Evolutionary conservation across 2,113 vertebrate species (phyloP).

Genomic region (Saimiri boliviensis): DNA sequence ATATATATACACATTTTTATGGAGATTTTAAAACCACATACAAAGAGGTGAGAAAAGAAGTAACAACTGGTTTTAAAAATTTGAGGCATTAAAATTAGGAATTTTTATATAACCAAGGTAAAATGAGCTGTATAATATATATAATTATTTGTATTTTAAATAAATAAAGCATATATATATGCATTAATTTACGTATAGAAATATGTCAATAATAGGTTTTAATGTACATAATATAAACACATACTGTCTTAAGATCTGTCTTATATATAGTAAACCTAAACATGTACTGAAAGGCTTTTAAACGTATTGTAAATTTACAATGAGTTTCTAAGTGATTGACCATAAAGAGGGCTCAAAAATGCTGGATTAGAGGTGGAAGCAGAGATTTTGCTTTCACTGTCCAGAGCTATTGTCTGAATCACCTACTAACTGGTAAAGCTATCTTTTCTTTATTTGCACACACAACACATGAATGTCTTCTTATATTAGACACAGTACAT

Average conservation of each 20-base stretch:
- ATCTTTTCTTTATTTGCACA: not conserved
- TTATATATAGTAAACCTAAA: not conserved
- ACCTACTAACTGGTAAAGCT: not conserved
- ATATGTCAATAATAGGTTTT: not conserved
- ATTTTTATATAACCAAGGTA: not conserved
- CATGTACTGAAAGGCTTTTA: not conserved
- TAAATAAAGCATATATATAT: not conserved
- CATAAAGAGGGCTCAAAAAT: not conserved
- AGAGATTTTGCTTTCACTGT: not conserved
- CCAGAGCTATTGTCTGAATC: not conserved
- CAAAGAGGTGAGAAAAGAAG: not conserved
- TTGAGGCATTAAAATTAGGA: not conserved
- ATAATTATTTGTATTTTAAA: constrained; percentile 1
- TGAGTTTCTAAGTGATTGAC: not conserved
- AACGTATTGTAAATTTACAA: not conserved
- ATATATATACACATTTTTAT: not conserved
- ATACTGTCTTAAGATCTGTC: not conserved
- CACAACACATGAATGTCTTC: not conserved
- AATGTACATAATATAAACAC: not conserved
- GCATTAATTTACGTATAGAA: not conserved
- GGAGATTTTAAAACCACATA: not conserved
- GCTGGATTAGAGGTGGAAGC: not conserved
- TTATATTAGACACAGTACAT: not conserved
- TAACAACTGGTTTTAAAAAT: not conserved
- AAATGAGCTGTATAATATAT: not conserved